Evolutionary conservation across 37 sponge, comb jelly and placozoan genomes (phyloP), one percentile per base, ranked within the genome.

Genomic region (Halichondria panicea): DNA sequence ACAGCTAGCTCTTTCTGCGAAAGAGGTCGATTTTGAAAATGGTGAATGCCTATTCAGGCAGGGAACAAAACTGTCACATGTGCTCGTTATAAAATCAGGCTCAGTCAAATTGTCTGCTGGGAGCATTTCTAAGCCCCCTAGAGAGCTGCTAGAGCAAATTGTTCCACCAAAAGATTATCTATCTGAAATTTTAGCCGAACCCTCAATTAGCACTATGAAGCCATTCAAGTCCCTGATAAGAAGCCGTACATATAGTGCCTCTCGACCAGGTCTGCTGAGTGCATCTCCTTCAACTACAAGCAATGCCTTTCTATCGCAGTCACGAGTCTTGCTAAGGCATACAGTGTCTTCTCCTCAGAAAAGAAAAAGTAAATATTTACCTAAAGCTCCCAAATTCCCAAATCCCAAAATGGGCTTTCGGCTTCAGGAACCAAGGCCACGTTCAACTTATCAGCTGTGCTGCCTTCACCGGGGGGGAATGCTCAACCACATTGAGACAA

Each of bases 21-120:
- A 40, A 54, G 66, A 77, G 37, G 66, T 36, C 12, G 38, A 27
- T 9, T 35, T 53, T 46, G 2, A 28, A 35, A 24, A 38, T 24
- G 68, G 68, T 13, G 78, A 77, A 4, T 64, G 55, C 67, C 21
- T 77, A 12, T 50, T 37, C 56, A 48, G 56, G 37, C 78, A 77
- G 45, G 67, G 28, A 30, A 66, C 55, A 39, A 35, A 30, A 24
- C 28, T 24, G 4, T 1, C 9, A 37, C 34, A 9, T 4, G 5
- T 77, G 0, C 28, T 54, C 13, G 6, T 77, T 37, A 54, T 77
- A 4, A 43, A 54, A 21, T 30, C 34, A 12, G 78, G 78, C 6
- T 65, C 56, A 5, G 41, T 77, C 18, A 63, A 65, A 28, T 19
- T 77, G 27, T 72, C 73, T 1, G 39, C 58, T 27, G 19, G 31